phyloP scores from a whole-genome alignment of 1,140 invertebrate species.

The Hormaphis cornu region DNA sequence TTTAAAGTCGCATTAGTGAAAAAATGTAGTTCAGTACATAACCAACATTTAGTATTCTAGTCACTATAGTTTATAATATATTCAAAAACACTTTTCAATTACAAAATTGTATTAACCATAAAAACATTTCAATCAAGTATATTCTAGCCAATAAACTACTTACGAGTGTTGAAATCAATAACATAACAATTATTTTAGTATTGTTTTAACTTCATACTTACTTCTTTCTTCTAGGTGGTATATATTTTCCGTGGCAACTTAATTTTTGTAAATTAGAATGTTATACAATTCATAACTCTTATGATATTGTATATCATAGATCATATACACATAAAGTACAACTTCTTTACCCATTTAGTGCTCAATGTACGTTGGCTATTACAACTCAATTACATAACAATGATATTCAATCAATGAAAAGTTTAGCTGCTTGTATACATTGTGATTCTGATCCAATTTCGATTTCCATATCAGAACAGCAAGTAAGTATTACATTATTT shows the following conservation, averaged over 20 bases:
- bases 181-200: background rate
- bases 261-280: slow-evolving; percentile 16
- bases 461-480: slow-evolving; percentile 18
- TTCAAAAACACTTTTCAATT: too few relatives aligned
- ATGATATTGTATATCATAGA: background rate
- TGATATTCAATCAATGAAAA: slow-evolving; percentile 8
- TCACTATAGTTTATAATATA: too few relatives aligned
- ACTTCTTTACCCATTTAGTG: slow-evolving; percentile 21
- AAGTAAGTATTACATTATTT: background rate
- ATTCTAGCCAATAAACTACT: too few relatives aligned
- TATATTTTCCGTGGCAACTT: slow-evolving; percentile 24
- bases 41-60: too few relatives aligned
- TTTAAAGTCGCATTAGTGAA: too few relatives aligned
- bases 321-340: slow-evolving; percentile 21
- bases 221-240: slow-evolving; percentile 6
- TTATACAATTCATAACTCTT: slow-evolving; percentile 12
- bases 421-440: slow-evolving; percentile 19
- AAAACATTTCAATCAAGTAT: too few relatives aligned
- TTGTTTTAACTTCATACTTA: background rate
- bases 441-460: slow-evolving; percentile 27
- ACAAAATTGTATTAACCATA: too few relatives aligned
- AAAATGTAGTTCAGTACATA: too few relatives aligned
- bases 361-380: slow-evolving; percentile 20
- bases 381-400: slow-evolving; percentile 15
- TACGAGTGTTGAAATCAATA: background rate